Evolutionary conservation across 2,797 vertebrate genomes (phyloP).

Genomic region (Austrolebias charrua): DNA sequence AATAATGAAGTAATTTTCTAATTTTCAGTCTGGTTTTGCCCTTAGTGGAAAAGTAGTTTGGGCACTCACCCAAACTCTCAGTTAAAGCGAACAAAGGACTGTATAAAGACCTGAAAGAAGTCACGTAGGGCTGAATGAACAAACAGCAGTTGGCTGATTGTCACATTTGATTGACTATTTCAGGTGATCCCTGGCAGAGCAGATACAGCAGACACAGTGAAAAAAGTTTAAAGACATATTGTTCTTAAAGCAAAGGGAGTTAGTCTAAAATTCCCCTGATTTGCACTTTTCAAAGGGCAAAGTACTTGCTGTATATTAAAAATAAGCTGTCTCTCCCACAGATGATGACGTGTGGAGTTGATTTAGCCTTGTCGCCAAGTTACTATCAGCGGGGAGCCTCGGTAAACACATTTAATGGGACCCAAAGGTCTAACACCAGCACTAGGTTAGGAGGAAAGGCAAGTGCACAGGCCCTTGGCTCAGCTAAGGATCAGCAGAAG

Average conservation of each 20-base stretch:
- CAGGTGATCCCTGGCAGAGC: conserved; percentile 2
- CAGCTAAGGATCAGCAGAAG: conserved; percentile 67
- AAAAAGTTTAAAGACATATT: conserved; percentile 39
- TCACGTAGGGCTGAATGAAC: conserved; percentile 65
- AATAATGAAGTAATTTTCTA: conserved; percentile 38
- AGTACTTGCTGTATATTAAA: conserved; percentile 60
- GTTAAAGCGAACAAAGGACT: conserved; percentile 50
- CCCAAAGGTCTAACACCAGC: conserved; percentile 63
- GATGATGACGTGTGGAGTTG: conserved; percentile 73
- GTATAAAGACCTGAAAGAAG: conserved; percentile 40
- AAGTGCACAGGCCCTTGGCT: conserved; percentile 64
- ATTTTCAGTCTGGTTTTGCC: conserved; percentile 34
- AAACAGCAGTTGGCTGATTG: conserved; percentile 32
- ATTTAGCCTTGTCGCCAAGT: conserved; percentile 77
- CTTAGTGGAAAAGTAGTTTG: conserved; percentile 41
- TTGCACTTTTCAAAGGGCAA: conserved; percentile 48
- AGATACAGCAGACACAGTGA: conserved; percentile 2
- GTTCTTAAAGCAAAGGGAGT: conserved; percentile 42
- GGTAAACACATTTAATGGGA: conserved; percentile 76
- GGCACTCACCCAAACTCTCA: conserved; percentile 50
- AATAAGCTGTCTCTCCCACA: conserved; percentile 66
- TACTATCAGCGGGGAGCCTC: conserved; percentile 67
- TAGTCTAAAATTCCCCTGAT: conserved; percentile 34
- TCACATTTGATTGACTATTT: conserved; percentile 44
- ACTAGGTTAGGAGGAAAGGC: conserved; percentile 57